Evolutionary conservation across 2,113 vertebrate genomes (phyloP).

Genomic region (Manacus vitellinus): DNA sequence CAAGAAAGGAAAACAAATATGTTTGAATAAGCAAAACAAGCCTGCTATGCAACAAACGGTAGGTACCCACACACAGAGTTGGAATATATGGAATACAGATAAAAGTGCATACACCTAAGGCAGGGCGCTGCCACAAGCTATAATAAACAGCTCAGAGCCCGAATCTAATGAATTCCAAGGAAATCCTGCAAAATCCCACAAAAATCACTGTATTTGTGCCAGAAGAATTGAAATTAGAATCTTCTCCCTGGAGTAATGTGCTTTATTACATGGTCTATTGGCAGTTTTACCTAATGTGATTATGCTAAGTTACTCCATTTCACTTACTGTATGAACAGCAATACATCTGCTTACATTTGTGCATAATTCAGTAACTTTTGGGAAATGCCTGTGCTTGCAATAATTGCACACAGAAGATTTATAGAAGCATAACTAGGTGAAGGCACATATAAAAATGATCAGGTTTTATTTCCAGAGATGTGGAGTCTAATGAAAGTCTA

Average conservation of each 20-base stretch:
- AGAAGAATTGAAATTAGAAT: conserved; percentile 13
- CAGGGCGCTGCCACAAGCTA: background rate
- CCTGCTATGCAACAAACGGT: background rate
- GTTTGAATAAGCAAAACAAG: background rate
- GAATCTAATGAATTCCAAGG: background rate
- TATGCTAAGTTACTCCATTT: conserved; percentile 66
- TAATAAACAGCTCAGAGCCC: background rate
- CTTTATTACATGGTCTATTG: conserved; percentile 65
- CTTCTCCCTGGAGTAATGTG: conserved; percentile 37
- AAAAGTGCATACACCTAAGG: background rate
- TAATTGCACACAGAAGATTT: conserved; percentile 69
- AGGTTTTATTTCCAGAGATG: conserved; percentile 56
- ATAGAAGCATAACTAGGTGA: conserved; percentile 47
- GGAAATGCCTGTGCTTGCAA: conserved; percentile 58
- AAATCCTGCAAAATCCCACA: conserved; percentile 4
- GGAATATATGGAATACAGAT: background rate
- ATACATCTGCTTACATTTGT: conserved; percentile 64
- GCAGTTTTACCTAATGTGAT: conserved; percentile 65
- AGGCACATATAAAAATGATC: conserved; percentile 58
- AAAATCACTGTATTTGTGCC: conserved; percentile 1
- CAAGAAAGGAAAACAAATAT: background rate
- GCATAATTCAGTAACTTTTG: conserved; percentile 66
- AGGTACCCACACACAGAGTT: background rate
- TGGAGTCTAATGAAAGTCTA: conserved; percentile 57
- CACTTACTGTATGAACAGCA: conserved; percentile 67